Conservation (phyloP, 2,113 vertebrate species). For the Lonchura striata region DNA sequence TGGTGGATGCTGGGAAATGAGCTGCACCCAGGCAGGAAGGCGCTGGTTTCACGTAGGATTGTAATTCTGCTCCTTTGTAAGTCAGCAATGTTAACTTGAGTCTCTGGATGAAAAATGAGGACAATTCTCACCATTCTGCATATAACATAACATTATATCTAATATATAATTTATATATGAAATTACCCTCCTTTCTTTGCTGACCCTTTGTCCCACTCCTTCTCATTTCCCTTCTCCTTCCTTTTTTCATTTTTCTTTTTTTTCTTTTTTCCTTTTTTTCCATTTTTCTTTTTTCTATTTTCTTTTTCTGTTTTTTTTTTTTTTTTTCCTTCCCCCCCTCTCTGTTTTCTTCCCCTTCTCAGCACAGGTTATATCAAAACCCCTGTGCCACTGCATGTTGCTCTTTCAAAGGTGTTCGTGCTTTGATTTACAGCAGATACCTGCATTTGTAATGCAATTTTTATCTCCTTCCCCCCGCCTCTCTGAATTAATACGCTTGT, state of each 20-base stretch:
- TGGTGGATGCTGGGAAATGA: background rate
- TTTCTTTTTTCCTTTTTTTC: fast-evolving
- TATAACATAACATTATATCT: background rate
- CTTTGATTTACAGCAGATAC: conserved; percentile 41
- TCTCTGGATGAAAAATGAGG: background rate
- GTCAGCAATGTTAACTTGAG: background rate
- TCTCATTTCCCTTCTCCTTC: background rate
- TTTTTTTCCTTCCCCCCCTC: fast-evolving
- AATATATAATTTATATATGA: background rate
- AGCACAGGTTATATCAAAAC: background rate
- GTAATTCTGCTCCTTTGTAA: background rate
- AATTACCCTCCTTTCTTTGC: background rate
- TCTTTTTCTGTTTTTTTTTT: fast-evolving
- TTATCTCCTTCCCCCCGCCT: background rate
- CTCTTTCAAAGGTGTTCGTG: background rate
- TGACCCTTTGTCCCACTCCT: background rate
- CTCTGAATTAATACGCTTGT: conserved; percentile 52
- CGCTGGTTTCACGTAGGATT: background rate
- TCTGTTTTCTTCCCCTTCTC: background rate
- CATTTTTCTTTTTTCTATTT: fast-evolving
- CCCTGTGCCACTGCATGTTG: background rate
- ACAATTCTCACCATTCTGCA: background rate
- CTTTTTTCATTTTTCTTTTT: background rate
- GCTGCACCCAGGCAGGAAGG: background rate
- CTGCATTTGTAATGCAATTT: conserved; percentile 50